Evolutionary conservation across 2,888 invertebrate genomes (phyloP).

Genomic region (Lasioglossum pauxillum): DNA sequence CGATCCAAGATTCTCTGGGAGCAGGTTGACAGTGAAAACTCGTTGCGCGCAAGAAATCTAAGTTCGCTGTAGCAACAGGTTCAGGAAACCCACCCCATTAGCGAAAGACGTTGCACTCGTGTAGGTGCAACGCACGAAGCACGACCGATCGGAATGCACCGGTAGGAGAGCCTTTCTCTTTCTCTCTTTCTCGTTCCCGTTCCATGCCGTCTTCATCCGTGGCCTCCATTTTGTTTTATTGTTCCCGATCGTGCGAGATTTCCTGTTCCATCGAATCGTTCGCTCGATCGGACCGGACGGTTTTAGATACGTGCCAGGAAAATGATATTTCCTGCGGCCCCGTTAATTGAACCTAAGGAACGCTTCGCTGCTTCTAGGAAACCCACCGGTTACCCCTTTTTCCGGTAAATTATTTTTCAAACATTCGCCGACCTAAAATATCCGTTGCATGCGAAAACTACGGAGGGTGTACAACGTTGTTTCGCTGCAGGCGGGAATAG

Average conservation of each 20-base stretch:
- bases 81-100: constrained; percentile 70
- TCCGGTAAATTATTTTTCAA: background rate
- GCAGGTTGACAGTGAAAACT: constrained; percentile 62
- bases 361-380: background rate
- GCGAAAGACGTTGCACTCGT: constrained; percentile 60
- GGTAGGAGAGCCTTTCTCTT: background rate
- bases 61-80: constrained; percentile 70
- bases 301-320: constrained; percentile 2
- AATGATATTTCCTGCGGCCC: constrained; percentile 9
- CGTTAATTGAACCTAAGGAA: background rate
- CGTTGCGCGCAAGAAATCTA: constrained; percentile 60
- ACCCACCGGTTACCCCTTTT: background rate
- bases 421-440: background rate
- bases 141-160: constrained; percentile 45
- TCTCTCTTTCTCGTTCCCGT: background rate
- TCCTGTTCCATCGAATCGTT: background rate
- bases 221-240: background rate
- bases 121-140: constrained; percentile 49
- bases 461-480: background rate
- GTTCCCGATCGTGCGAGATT: background rate
- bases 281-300: background rate
- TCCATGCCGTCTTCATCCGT: background rate
- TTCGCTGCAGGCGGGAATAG: background rate
- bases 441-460: background rate
- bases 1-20: background rate